phyloP scores from a whole-genome alignment of 2,797 vertebrate species.

The Periophthalmus magnuspinnatus region DNA sequence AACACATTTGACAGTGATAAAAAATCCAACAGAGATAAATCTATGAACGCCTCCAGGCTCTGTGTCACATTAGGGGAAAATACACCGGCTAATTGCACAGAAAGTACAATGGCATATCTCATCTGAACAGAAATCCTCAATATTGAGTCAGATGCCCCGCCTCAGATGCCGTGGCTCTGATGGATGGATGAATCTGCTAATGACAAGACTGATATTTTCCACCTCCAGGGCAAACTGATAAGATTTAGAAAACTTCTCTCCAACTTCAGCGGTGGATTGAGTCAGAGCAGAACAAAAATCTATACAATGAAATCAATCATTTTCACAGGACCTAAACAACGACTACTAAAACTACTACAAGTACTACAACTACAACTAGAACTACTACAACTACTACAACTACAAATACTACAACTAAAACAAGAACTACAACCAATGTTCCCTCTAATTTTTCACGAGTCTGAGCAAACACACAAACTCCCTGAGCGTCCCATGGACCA shows the following conservation, averaged over 20 bases:
- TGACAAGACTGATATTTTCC: constrained; percentile 33
- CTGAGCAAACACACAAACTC: too few relatives aligned
- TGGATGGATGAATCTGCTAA: constrained; percentile 38
- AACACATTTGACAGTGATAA: constrained; percentile 1
- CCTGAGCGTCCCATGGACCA: too few relatives aligned
- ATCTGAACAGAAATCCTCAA: neutral
- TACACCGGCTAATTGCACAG: constrained; percentile 30
- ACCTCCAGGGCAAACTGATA: constrained; percentile 12
- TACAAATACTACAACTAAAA: too few relatives aligned
- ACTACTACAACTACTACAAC: too few relatives aligned
- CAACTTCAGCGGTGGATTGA: neutral
- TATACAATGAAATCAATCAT: too few relatives aligned
- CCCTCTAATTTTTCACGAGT: too few relatives aligned
- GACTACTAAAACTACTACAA: too few relatives aligned
- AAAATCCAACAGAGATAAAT: constrained; percentile 5
- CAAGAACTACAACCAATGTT: too few relatives aligned
- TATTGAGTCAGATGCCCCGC: constrained; percentile 16
- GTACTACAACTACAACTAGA: too few relatives aligned
- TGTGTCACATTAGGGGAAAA: constrained; percentile 36
- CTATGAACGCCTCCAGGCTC: constrained; percentile 27
- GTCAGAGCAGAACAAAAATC: neutral
- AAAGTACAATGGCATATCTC: constrained; percentile 26
- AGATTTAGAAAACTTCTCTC: neutral
- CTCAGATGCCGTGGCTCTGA: constrained; percentile 20
- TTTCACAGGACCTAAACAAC: too few relatives aligned